Percentiles rank a stretch among this genome's conserved stretches.
Conservation (phyloP, 2,113 vertebrate genomes). For the Chinchilla lanigera region DNA sequence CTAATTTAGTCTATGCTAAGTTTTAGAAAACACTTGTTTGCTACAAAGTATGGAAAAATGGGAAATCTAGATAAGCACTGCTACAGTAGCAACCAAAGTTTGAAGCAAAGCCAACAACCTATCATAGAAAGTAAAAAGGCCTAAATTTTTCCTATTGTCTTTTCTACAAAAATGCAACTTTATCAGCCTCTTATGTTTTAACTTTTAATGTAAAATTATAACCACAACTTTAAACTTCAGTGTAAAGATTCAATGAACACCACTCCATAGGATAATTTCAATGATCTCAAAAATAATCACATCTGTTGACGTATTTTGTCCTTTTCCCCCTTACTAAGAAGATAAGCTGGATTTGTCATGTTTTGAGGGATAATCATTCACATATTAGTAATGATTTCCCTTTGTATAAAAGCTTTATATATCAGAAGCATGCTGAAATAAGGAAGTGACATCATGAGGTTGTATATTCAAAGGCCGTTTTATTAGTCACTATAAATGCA, state of each 20-base stretch:
- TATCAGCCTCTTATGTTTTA: background rate
- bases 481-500: slow-evolving; percentile 11
- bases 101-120: background rate
- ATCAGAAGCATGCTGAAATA: slow-evolving; percentile 36
- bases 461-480: slow-evolving; percentile 21
- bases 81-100: background rate
- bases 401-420: slow-evolving; percentile 13
- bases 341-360: background rate
- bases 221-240: background rate
- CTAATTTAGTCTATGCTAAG: background rate
- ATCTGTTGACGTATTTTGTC: background rate
- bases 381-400: slow-evolving; percentile 49
- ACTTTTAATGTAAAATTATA: background rate
- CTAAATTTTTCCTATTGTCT: background rate
- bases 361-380: background rate
- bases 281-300: background rate
- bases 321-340: background rate
- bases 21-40: slow-evolving; percentile 14
- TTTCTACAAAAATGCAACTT: background rate
- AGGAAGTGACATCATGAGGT: background rate
- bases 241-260: background rate
- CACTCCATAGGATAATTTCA: background rate
- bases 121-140: background rate
- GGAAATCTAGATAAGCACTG: background rate
- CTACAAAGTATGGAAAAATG: background rate